phyloP scores from a whole-genome alignment of 2,888 invertebrate species.

The Monoplex corrugatus region DNA sequence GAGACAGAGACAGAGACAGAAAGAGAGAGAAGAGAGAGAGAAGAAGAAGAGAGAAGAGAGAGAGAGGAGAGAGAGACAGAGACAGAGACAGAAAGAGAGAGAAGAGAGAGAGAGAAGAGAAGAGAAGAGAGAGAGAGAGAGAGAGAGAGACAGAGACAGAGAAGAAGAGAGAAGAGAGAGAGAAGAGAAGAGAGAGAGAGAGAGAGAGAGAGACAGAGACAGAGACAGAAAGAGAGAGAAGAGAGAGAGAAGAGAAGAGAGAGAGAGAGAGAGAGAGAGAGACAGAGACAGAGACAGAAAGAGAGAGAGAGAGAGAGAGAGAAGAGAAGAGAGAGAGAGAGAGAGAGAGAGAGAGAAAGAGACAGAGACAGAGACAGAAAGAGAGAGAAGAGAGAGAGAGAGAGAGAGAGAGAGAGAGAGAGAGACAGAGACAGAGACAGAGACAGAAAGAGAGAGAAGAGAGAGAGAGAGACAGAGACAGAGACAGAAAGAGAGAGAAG shows the following conservation, averaged over 20 bases:
- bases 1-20: no score
- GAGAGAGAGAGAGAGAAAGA: not conserved
- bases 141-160: not conserved
- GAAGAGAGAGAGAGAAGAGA: no score
- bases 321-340: not conserved
- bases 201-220: not conserved
- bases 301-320: not conserved
- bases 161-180: not conserved
- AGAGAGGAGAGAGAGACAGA: no score
- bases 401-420: not conserved
- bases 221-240: no score
- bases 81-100: no score
- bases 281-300: not conserved
- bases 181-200: not conserved
- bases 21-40: no score
- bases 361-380: not conserved
- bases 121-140: not conserved
- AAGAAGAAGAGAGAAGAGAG: no score
- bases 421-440: not conserved
- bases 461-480: not conserved
- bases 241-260: not conserved
- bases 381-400: not conserved
- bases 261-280: not conserved
- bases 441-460: not conserved
- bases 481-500: no score